Evolutionary conservation across 1,140 invertebrate species (phyloP), one percentile per base, ranked within the genome.

Genomic region (Melanaphis sacchari): DNA sequence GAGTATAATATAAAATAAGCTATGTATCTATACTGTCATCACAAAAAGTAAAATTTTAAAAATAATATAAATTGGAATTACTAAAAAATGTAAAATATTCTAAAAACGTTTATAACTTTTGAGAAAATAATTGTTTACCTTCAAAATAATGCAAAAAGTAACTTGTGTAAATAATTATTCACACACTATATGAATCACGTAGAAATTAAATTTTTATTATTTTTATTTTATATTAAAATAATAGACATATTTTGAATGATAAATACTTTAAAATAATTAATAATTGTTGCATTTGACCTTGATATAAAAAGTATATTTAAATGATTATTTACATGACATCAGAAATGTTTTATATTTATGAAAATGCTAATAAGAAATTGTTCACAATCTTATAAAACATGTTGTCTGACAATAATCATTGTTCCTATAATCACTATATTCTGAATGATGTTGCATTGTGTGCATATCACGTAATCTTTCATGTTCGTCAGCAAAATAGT

Each of bases 401-500:
- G 66, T 82, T 46, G 26, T 92, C 90, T 91, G 66, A 81, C 90
- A 52, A 81, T 92, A 36, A 92, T 92, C 41, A 82, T 81, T 92
- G 59, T 82, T 92, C 59, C 81, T 49, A 40, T 92, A 92, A 82
- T 92, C 41, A 8, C n/a, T 46, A 92, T 92, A 76, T 92, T 49
- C 41, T 92, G 90, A 92, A 92, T 92, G 66, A 92, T 92, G 90
- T 46, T 31, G 59, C 90, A 82, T 92, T 92, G 90, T 92, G 43
- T 81, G 49, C 40, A 49, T 92, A 92, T 92, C 90, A 92, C 66
- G 90, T 92, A 92, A 92, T 92, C 43, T 82, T 82, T 82, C 90
- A 82, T 92, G 66, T 92, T 82, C 41, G 66, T 92, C 90, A 92
- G 90, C 66, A 92, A 92, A 92, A 92, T 92, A 76, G 90, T 92